phyloP scores from a whole-genome alignment of 1,140 invertebrate species.

The Rhynchophorus ferrugineus region DNA sequence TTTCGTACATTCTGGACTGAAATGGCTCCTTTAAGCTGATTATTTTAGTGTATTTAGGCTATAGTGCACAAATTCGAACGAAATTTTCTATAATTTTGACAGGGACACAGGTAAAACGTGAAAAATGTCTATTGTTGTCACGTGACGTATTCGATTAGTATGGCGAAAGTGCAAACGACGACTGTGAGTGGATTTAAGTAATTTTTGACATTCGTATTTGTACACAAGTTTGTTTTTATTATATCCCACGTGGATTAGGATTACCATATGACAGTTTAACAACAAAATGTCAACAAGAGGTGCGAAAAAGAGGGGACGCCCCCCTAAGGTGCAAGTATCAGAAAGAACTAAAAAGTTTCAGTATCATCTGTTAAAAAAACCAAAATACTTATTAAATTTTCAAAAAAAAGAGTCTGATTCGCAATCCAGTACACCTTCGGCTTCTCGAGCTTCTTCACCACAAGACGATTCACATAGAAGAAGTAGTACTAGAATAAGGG shows the following conservation, averaged over 20 bases:
- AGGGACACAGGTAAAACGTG: slow-evolving; percentile 35
- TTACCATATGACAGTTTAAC: slow-evolving; percentile 38
- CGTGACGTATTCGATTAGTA: slow-evolving; percentile 51
- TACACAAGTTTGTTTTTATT: slow-evolving; percentile 53
- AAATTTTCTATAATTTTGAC: slow-evolving; percentile 1
- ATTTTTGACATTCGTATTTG: slow-evolving; percentile 54
- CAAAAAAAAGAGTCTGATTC: slow-evolving; percentile 56
- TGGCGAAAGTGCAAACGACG: slow-evolving; percentile 52
- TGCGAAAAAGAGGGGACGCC: slow-evolving; percentile 76
- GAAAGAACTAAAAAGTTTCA: slow-evolving; percentile 77
- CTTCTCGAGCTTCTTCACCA: slow-evolving; percentile 66
- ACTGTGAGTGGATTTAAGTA: slow-evolving; percentile 48
- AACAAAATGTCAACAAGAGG: slow-evolving; percentile 72
- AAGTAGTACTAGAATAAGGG: slow-evolving; percentile 50
- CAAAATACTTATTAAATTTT: slow-evolving; percentile 74
- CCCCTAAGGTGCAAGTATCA: slow-evolving; percentile 78
- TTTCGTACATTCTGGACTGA: slow-evolving; percentile 44
- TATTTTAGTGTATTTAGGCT: slow-evolving; percentile 1
- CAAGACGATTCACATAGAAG: slow-evolving; percentile 59
- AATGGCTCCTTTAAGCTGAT: slow-evolving; percentile 23
- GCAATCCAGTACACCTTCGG: slow-evolving; percentile 67
- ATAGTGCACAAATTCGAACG: neutral
- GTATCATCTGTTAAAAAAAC: slow-evolving; percentile 83
- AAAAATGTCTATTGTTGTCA: slow-evolving; percentile 44
- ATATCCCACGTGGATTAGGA: slow-evolving; percentile 40